These are phyloP conservation scores for Excalfactoria chinensis DNA, from an alignment of 2,113 vertebrate genomes.

Conservation along the genomic window DNA sequence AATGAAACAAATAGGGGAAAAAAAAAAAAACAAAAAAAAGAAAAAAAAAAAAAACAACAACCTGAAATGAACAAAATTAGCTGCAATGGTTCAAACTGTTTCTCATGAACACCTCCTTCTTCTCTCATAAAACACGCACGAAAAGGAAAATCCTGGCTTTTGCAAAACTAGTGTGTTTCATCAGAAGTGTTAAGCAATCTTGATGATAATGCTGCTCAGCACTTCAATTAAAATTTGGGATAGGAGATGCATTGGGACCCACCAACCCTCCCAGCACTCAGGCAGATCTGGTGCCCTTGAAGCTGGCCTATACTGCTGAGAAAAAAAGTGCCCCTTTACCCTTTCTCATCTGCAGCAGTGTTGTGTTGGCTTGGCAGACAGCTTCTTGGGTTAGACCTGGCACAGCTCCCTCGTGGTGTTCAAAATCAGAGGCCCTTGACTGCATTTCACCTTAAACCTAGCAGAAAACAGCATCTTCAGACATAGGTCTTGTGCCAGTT, in stretches of 20 bases:
- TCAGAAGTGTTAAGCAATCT: not conserved
- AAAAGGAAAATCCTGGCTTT: not conserved
- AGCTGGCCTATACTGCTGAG: not conserved
- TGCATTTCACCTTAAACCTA: not conserved
- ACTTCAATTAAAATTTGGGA: not conserved
- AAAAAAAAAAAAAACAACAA: no score
- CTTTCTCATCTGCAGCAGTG: not conserved
- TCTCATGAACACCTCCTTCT: not conserved
- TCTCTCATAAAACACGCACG: not conserved
- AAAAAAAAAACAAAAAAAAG: no score
- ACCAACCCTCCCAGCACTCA: not conserved
- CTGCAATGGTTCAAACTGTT: not conserved
- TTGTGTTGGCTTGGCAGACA: accelerated
- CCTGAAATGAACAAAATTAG: not conserved
- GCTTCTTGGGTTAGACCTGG: not conserved
- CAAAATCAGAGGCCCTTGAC: not conserved
- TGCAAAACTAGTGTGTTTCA: not conserved
- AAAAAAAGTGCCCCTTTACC: not conserved
- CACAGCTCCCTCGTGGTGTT: not conserved
- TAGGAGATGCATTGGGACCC: not conserved
- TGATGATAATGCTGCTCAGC: accelerated
- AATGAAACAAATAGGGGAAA: not conserved
- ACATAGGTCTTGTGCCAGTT: not conserved
- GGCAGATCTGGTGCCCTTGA: not conserved
- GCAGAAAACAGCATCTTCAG: slow-evolving; percentile 13